phyloP scores from a whole-genome alignment of 1,140 invertebrate genomes.

The Aphaenogaster ashmeadi region DNA sequence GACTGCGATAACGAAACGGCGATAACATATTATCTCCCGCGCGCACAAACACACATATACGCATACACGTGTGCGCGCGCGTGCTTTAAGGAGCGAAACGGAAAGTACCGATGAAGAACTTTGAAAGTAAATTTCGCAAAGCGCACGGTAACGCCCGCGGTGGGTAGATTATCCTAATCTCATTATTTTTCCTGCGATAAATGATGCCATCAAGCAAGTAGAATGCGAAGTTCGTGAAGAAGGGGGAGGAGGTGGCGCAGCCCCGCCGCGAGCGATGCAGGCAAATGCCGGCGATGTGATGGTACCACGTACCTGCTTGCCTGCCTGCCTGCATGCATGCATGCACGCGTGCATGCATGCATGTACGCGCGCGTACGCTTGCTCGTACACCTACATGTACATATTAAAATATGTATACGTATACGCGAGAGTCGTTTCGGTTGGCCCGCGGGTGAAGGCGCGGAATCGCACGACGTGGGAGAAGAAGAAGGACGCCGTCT shows the following conservation, averaged over 20 bases:
- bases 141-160: slow-evolving; percentile 50
- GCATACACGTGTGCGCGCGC: too few species aligned
- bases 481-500: slow-evolving; percentile 62
- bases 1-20: slow-evolving; percentile 56
- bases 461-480: slow-evolving; percentile 79
- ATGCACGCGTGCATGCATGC: background rate
- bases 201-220: slow-evolving; percentile 63
- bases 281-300: slow-evolving; percentile 79
- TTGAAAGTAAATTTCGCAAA: slow-evolving; percentile 75
- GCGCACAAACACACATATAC: background rate
- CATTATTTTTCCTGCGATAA: slow-evolving; percentile 65
- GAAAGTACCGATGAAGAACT: slow-evolving; percentile 62
- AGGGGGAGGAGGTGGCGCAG: slow-evolving; percentile 68
- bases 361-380: background rate
- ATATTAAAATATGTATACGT: slow-evolving; percentile 36
- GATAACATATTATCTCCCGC: slow-evolving; percentile 51
- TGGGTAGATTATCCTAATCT: slow-evolving; percentile 62
- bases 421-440: slow-evolving; percentile 79
- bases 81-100: slow-evolving; percentile 46
- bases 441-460: slow-evolving; percentile 75
- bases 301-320: slow-evolving; percentile 51
- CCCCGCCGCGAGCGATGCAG: slow-evolving; percentile 81
- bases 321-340: background rate
- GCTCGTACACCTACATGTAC: slow-evolving; percentile 30
- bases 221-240: slow-evolving; percentile 40